Conservation (phyloP, 2,113 vertebrate species). For the Atractosteus spatula region DNA sequence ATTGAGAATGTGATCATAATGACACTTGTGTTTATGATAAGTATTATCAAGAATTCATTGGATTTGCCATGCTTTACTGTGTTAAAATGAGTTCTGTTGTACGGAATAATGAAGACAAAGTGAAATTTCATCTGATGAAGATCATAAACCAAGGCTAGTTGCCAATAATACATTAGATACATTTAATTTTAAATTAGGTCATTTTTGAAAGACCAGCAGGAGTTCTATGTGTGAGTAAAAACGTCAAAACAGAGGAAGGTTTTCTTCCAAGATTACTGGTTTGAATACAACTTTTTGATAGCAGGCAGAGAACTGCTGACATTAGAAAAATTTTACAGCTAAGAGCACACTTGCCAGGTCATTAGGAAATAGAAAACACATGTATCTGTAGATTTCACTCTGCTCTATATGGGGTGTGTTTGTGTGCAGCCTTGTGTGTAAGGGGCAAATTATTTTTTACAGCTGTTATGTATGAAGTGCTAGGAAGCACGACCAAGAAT, state of each 20-base stretch:
- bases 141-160: no score
- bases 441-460: conserved; percentile 7
- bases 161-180: not conserved
- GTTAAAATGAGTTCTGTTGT: not conserved
- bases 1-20: no score
- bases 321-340: conserved; percentile 30
- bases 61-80: not conserved
- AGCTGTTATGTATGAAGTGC: conserved; percentile 1
- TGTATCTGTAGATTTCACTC: conserved; percentile 30
- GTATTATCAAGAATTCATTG: no score
- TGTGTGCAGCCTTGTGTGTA: conserved; percentile 17
- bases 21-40: no score
- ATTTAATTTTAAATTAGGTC: not conserved
- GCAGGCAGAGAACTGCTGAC: conserved; percentile 39
- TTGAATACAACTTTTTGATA: conserved; percentile 20
- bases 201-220: not conserved
- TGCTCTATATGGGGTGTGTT: conserved; percentile 1
- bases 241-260: not conserved
- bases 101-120: no score
- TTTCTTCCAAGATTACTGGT: not conserved
- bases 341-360: conserved; percentile 35
- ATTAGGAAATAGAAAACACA: conserved; percentile 50
- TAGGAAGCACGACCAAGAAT: not conserved
- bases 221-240: not conserved
- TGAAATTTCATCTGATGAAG: no score